Conservation (phyloP, 2,888 invertebrate genomes). For the Drosophila vallismaia region DNA sequence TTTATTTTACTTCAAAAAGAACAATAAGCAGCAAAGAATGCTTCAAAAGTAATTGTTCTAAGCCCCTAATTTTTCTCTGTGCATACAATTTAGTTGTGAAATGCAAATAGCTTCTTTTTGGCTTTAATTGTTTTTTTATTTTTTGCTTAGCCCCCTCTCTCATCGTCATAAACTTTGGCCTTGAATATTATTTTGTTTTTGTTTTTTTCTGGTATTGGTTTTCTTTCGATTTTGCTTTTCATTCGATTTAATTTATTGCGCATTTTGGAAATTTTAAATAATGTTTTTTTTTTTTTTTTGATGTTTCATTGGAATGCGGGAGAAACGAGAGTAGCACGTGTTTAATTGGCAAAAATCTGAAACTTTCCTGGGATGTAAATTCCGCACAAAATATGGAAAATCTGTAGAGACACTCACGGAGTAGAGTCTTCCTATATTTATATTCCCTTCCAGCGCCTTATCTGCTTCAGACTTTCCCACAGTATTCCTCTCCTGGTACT, state of each 20-base stretch:
- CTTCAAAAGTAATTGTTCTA: too few species aligned
- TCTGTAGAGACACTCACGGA: background rate
- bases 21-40: too few species aligned
- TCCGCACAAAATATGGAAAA: background rate
- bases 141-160: conserved; percentile 3
- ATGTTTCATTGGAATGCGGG: conserved; percentile 26
- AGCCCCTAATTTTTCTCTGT: background rate
- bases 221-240: conserved; percentile 14
- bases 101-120: conserved; percentile 1
- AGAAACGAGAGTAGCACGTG: conserved; percentile 36
- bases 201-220: conserved; percentile 27
- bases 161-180: conserved; percentile 46
- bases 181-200: conserved; percentile 44
- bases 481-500: background rate
- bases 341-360: conserved; percentile 19
- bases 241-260: conserved; percentile 51
- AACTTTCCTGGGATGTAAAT: background rate
- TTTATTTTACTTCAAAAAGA: background rate
- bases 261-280: conserved; percentile 50
- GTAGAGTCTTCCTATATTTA: conserved; percentile 5
- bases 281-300: conserved; percentile 1
- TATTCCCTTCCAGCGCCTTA: conserved; percentile 15
- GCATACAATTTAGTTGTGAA: background rate
- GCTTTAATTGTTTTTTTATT: conserved; percentile 10
- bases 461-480: conserved; percentile 35